Conservation (phyloP, 2,113 vertebrate species). For the Neomonachus schauinslandi region DNA sequence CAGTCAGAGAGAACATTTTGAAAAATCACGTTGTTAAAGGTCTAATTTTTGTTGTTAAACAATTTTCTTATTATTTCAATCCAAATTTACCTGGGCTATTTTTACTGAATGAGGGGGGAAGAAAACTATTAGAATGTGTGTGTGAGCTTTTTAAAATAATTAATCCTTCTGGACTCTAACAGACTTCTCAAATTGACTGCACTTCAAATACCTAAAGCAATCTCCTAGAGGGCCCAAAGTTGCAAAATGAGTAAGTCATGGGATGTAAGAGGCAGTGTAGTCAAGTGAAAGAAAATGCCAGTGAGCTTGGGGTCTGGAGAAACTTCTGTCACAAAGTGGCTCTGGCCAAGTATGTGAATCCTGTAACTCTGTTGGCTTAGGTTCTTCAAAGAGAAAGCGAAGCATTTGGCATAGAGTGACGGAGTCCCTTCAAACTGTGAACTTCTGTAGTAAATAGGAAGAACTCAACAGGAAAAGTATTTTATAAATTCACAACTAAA, state of each 20-base stretch:
- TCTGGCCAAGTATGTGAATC: background rate
- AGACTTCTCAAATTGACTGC: background rate
- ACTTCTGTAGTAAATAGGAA: background rate
- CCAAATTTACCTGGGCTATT: background rate
- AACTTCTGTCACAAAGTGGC: background rate
- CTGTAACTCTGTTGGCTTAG: background rate
- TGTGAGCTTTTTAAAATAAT: background rate
- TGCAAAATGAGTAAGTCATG: background rate
- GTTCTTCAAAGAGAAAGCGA: background rate
- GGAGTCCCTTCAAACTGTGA: background rate
- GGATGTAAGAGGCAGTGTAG: background rate
- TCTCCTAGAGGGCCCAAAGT: background rate
- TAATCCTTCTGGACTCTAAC: background rate
- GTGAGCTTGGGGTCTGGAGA: background rate
- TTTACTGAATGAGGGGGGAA: background rate
- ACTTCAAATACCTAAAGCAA: background rate
- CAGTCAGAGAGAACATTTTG: background rate
- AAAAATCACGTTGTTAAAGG: background rate
- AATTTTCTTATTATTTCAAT: background rate
- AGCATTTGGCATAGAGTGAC: background rate
- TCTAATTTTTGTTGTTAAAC: background rate
- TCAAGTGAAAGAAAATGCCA: background rate
- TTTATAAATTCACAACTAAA: constrained; percentile 24
- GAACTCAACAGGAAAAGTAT: background rate
- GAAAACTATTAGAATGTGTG: background rate